Evolutionary conservation across 53 echinoderm and acorn worm genomes (phyloP).

Genomic region (Holothuria leucospilota): DNA sequence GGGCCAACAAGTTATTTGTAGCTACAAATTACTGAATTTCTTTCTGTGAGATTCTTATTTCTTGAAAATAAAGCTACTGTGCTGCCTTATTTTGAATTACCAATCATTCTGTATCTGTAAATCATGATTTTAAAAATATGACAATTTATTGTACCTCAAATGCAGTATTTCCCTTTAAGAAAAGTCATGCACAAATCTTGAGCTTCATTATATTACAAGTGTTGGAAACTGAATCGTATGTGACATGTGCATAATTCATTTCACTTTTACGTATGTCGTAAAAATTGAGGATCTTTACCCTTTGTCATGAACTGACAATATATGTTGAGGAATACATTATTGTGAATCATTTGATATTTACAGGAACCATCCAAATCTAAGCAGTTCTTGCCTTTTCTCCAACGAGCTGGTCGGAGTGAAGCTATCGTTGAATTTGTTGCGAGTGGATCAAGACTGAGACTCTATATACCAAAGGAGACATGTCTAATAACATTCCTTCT

Average conservation of each 20-base stretch:
- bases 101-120: too few species aligned
- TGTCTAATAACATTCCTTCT: constrained; percentile 97
- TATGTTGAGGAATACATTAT: too few species aligned
- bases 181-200: too few species aligned
- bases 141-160: too few species aligned
- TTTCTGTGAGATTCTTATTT: too few species aligned
- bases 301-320: background rate
- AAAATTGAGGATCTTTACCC: background rate
- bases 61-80: too few species aligned
- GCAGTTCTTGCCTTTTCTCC: constrained; percentile 97
- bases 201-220: too few species aligned
- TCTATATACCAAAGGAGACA: constrained; percentile 95
- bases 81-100: too few species aligned
- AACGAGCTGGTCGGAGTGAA: constrained; percentile 87
- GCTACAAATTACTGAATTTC: too few species aligned
- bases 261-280: background rate
- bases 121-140: too few species aligned
- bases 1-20: too few species aligned
- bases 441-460: constrained; percentile 91
- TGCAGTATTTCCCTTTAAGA: too few species aligned
- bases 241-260: background rate
- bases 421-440: constrained; percentile 97
- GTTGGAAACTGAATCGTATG: background rate
- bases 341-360: background rate
- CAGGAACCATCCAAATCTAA: constrained; percentile 90